A percentile compares a stretch with the other conserved stretches of the same genome.
Conservation (phyloP, 2,797 vertebrate genomes). For the Xiphophorus birchmanni region DNA sequence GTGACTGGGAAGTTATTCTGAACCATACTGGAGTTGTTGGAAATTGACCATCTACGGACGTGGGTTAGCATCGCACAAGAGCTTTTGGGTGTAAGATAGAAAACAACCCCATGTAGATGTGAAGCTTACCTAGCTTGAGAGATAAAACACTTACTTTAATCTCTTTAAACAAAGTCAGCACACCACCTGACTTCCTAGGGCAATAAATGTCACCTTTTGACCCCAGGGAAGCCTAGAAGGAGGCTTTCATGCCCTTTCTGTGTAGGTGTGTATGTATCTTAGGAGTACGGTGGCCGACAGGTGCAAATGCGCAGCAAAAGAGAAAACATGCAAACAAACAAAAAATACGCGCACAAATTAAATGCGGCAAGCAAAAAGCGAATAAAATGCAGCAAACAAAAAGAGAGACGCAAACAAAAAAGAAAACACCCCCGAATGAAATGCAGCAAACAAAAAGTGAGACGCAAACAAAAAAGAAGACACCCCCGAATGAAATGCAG, state of each 20-base stretch:
- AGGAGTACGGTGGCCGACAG: too few relatives aligned
- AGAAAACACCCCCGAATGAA: too few relatives aligned
- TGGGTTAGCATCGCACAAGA: background rate
- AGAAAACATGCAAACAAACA: too few relatives aligned
- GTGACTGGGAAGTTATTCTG: background rate
- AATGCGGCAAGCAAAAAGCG: too few relatives aligned
- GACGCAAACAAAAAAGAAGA: too few relatives aligned
- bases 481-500: too few relatives aligned
- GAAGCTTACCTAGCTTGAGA: slow-evolving; percentile 12
- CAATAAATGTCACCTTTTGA: slow-evolving; percentile 52
- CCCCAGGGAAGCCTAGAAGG: slow-evolving; percentile 32
- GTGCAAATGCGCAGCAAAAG: too few relatives aligned
- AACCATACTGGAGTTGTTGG: background rate
- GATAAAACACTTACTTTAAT: slow-evolving; percentile 19
- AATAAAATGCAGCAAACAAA: too few relatives aligned
- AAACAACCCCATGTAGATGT: slow-evolving; percentile 22
- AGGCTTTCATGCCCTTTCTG: slow-evolving; percentile 39
- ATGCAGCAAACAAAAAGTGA: too few relatives aligned
- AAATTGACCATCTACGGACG: background rate
- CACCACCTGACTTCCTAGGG: slow-evolving; percentile 26
- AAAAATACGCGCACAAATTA: too few relatives aligned
- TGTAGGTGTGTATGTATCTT: slow-evolving; percentile 12
- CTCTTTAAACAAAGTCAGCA: slow-evolving; percentile 28
- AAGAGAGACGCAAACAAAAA: too few relatives aligned
- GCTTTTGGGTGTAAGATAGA: slow-evolving; percentile 11